These are phyloP conservation scores for Cynaeus angustus DNA, from an alignment of 2,888 invertebrate species.

Conservation along the genomic window DNA sequence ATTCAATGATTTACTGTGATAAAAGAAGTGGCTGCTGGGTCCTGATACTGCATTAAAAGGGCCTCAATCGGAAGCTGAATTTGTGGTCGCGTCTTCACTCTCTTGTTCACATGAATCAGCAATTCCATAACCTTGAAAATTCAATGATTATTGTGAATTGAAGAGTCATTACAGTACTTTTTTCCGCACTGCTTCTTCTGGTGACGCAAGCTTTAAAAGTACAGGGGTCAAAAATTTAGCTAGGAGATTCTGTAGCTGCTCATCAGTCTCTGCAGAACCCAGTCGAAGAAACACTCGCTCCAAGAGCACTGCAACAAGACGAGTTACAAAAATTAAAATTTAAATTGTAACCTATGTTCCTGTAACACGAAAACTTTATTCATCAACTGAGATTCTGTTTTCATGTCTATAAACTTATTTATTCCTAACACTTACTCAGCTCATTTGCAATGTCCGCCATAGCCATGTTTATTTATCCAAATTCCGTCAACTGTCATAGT, in stretches of 20 bases:
- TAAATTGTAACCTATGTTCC: too few relatives aligned
- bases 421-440: constrained; percentile 54
- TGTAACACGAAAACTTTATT: background rate
- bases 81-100: constrained; percentile 87
- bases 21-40: constrained; percentile 84
- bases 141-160: constrained; percentile 5
- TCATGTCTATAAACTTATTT: constrained; percentile 1
- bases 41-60: constrained; percentile 86
- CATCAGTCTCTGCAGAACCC: constrained; percentile 92
- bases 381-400: too few relatives aligned
- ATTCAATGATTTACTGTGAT: constrained; percentile 76
- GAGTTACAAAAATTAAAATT: background rate
- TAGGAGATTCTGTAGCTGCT: constrained; percentile 87
- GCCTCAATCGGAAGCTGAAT: constrained; percentile 92
- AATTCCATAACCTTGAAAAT: constrained; percentile 88
- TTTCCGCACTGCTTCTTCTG: constrained; percentile 85
- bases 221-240: constrained; percentile 90
- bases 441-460: constrained; percentile 58
- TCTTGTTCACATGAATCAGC: constrained; percentile 91
- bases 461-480: constrained; percentile 40
- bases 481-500: constrained; percentile 25
- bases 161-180: constrained; percentile 63
- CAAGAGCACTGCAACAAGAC: constrained; percentile 79
- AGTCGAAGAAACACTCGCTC: constrained; percentile 92
- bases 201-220: constrained; percentile 90